These are phyloP conservation scores for Dasypogon diadema DNA, from an alignment of 2,888 invertebrate genomes.

Conservation along the genomic window DNA sequence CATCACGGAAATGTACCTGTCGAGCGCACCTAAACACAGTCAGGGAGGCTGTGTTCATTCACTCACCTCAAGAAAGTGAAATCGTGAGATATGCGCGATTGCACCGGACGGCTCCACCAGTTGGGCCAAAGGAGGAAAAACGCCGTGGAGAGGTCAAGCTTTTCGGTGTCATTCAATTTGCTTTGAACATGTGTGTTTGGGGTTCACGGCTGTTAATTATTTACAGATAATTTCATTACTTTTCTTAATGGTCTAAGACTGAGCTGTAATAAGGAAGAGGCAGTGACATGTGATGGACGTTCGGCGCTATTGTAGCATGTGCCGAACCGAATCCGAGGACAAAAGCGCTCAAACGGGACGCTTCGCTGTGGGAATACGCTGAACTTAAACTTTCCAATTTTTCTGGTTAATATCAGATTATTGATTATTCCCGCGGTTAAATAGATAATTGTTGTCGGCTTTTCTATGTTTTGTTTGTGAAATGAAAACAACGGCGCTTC, in stretches of 20 bases:
- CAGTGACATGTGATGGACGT: constrained; percentile 27
- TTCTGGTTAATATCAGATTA: too few relatives aligned
- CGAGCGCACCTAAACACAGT: background rate
- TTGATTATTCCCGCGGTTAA: too few relatives aligned
- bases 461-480: too few relatives aligned
- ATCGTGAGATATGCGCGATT: constrained; percentile 49
- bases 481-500: too few relatives aligned
- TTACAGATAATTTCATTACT: constrained; percentile 28
- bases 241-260: background rate
- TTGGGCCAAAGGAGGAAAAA: background rate
- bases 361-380: constrained; percentile 18
- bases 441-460: too few relatives aligned
- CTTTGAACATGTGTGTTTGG: constrained; percentile 12
- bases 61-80: constrained; percentile 49
- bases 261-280: background rate
- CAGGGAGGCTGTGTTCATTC: background rate
- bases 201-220: constrained; percentile 40
- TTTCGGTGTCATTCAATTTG: constrained; percentile 23
- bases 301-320: constrained; percentile 18
- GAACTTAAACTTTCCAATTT: constrained; percentile 14
- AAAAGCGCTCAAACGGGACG: background rate
- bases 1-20: constrained; percentile 50
- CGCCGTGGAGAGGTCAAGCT: constrained; percentile 32
- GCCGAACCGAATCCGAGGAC: constrained; percentile 1
- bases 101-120: background rate